These are phyloP conservation scores for Plumapathes pennacea DNA, from an alignment of 92 coral and sea anemone genomes.

Conservation along the genomic window DNA sequence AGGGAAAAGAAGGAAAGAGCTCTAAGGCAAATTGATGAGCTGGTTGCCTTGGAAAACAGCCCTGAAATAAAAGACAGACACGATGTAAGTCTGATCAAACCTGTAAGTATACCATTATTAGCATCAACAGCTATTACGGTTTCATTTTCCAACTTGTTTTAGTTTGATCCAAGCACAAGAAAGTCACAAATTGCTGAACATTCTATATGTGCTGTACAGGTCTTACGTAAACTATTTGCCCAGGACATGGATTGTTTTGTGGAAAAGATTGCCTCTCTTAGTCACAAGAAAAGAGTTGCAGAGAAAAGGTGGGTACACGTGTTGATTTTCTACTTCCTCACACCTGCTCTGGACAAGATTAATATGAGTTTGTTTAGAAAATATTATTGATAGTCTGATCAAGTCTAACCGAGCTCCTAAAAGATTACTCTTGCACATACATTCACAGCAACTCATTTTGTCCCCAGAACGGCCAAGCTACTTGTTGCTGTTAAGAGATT, in stretches of 20 bases:
- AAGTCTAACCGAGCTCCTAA: too few species aligned
- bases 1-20: constrained; percentile 82
- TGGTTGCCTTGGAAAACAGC: constrained; percentile 71
- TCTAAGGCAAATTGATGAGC: constrained; percentile 72
- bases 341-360: too few species aligned
- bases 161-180: too few species aligned
- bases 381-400: too few species aligned
- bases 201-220: constrained; percentile 45
- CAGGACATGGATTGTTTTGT: constrained; percentile 81
- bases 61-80: constrained; percentile 67
- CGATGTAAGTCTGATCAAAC: too few species aligned
- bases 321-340: too few species aligned
- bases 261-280: constrained; percentile 66
- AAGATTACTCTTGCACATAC: too few species aligned
- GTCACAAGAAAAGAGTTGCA: constrained; percentile 74
- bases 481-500: constrained; percentile 66
- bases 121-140: too few species aligned
- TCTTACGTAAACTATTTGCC: constrained; percentile 58
- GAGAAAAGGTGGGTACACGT: constrained; percentile 86
- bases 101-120: too few species aligned
- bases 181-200: too few species aligned
- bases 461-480: constrained; percentile 76
- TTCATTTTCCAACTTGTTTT: too few species aligned
- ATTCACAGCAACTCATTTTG: background rate
- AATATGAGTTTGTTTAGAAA: too few species aligned